These are phyloP conservation scores for Pristiophorus japonicus DNA, from an alignment of 2,113 vertebrate genomes.

Conservation along the genomic window DNA sequence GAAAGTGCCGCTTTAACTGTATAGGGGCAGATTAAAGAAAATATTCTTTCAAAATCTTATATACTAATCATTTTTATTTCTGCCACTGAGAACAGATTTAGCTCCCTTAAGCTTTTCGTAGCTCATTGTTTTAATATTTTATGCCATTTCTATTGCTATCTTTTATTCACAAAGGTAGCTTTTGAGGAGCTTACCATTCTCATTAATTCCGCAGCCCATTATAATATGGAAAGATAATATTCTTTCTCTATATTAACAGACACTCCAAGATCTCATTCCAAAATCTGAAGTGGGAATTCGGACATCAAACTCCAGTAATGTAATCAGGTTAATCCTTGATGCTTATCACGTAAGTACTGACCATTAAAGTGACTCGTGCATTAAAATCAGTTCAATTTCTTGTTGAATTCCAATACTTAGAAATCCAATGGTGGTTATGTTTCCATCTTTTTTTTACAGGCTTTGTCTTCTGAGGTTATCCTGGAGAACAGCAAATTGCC, in stretches of 20 bases:
- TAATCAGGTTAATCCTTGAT: constrained; percentile 90
- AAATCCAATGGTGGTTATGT: not conserved
- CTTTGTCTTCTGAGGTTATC: constrained; percentile 89
- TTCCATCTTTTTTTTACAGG: constrained; percentile 57
- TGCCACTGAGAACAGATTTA: not conserved
- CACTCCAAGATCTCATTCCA: constrained; percentile 89
- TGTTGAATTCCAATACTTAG: not conserved
- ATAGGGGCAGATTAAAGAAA: not conserved
- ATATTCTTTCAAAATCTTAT: not conserved
- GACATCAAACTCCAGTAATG: constrained; percentile 91
- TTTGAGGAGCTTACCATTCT: not conserved
- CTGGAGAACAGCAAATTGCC: constrained; percentile 84
- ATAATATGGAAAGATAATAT: not conserved
- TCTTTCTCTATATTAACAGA: constrained; percentile 54
- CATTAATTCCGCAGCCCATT: not conserved
- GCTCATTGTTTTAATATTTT: not conserved
- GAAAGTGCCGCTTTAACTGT: not conserved
- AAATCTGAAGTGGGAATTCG: constrained; percentile 91
- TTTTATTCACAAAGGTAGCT: not conserved
- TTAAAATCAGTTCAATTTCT: not conserved
- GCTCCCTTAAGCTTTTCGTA: not conserved
- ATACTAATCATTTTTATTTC: not conserved
- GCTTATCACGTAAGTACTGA: constrained; percentile 86
- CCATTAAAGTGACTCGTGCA: too few relatives aligned
- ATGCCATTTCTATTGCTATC: not conserved